Evolutionary conservation across 2,888 invertebrate genomes (phyloP), one percentile per base, ranked within the genome.

Genomic region (Hedychridium roseum): DNA sequence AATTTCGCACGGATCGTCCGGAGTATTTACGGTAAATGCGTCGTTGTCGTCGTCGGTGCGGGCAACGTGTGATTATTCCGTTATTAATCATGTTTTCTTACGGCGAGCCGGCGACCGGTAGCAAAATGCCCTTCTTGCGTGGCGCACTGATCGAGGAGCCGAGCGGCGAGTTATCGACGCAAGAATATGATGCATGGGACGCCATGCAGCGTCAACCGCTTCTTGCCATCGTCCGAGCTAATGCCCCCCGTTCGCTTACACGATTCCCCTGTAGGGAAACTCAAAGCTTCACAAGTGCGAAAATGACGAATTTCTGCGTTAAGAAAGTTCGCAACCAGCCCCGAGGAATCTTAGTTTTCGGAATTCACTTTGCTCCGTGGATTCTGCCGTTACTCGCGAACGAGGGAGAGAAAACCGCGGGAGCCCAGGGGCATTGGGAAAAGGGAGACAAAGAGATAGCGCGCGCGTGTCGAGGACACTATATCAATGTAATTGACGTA

Each of bases 71-170:
- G 73, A 74, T 75, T 75, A 73, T 68, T 71, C 64, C 59, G 70
- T 73, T 73, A 72, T 76, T 71, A 75, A 75, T 75, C 74, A 75
- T 69, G 61, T 61, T 68, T 74, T 71, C 68, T 73, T 69, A 59
- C 57, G 48, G 50, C 48, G 45, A 45, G 53, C 58, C 66, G 67
- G 62, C 64, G 60, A 44, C 51, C 59, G 55, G 64, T 62, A 63
- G 67, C 63, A 55, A 66, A 67, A 66, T 58, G 57, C 46, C 51
- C 57, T 70, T 73, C 63, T 70, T 70, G 64, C 63, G 48, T 57
- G 59, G 58, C 56, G 32, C 42, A 38, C 37, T 47, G 57, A 37
- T 57, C 58, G 56, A 64, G 59, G 58, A 57, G 49, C 53, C 26
- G 28, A 37, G 50, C 46, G 45, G 39, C 50, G 54, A 59, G 54